phyloP scores from a whole-genome alignment of 2,797 vertebrate species.

The Molossus molossus region DNA sequence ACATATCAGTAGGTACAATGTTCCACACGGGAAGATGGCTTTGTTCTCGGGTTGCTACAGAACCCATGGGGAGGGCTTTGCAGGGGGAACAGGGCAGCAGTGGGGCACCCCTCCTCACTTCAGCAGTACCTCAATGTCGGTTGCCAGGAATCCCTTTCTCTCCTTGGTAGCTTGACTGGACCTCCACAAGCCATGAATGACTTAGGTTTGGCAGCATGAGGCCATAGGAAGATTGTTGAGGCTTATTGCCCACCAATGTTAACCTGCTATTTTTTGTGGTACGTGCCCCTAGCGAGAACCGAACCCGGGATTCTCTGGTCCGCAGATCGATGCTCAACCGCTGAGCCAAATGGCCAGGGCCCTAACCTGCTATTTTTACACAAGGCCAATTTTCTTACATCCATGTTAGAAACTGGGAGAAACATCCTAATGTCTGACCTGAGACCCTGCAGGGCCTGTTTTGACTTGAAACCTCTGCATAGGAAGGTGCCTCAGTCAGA shows the following conservation, averaged over 20 bases:
- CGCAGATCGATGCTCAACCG: too few species aligned
- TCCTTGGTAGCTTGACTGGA: background rate
- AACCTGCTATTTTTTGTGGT: background rate
- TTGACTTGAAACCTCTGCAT: background rate
- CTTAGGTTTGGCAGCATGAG: background rate
- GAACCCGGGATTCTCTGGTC: too few species aligned
- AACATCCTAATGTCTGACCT: background rate
- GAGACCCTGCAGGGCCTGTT: background rate
- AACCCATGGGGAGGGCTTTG: background rate
- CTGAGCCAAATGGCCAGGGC: too few species aligned
- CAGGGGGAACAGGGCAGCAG: background rate
- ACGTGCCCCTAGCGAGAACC: too few species aligned
- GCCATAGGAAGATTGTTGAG: background rate
- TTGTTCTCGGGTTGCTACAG: background rate
- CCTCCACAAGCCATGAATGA: background rate
- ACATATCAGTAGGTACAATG: background rate
- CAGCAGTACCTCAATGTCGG: background rate
- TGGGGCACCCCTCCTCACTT: background rate
- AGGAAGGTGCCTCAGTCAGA: background rate
- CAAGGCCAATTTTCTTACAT: background rate
- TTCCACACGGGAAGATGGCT: background rate
- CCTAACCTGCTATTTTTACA: background rate
- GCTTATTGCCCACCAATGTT: background rate
- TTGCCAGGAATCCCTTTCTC: background rate
- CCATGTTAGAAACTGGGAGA: background rate